Percentiles rank a stretch among this genome's conserved stretches.
Evolutionary conservation across 2,888 invertebrate genomes (phyloP).

Genomic region (Leptopilina myrica): DNA sequence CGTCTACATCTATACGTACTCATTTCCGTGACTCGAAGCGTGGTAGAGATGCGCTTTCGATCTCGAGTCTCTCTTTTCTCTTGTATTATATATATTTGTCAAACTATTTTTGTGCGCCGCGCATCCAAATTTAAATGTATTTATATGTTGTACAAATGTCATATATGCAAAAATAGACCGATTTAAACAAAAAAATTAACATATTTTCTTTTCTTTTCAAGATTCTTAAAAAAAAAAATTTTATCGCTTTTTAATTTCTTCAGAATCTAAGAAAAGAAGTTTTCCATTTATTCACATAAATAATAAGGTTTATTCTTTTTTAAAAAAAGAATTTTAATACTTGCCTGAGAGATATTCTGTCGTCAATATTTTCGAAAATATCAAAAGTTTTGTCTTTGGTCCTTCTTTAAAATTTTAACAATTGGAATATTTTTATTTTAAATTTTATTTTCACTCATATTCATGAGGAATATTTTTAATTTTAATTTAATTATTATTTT

Average conservation of each 20-base stretch:
- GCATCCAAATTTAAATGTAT: constrained; percentile 52
- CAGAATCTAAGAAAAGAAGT: neutral
- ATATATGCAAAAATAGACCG: constrained; percentile 27
- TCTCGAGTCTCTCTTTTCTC: constrained; percentile 29
- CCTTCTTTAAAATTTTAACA: too few relatives aligned
- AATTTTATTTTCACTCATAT: too few relatives aligned
- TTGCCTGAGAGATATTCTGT: too few relatives aligned
- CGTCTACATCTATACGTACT: constrained; percentile 6
- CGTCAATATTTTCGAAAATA: too few relatives aligned
- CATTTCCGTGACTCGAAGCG: neutral
- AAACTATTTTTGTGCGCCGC: constrained; percentile 64
- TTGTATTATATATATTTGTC: constrained; percentile 47
- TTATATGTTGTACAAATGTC: constrained; percentile 54
- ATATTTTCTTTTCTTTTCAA: too few relatives aligned
- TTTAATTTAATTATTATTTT: neutral
- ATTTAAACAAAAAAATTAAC: constrained; percentile 16
- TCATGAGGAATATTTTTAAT: too few relatives aligned
- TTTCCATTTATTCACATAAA: neutral
- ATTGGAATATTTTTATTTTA: too few relatives aligned
- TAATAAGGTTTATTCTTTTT: too few relatives aligned
- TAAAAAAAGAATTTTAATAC: too few relatives aligned
- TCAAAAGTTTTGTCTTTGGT: too few relatives aligned
- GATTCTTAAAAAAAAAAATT: neutral
- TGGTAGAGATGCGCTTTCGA: constrained; percentile 36
- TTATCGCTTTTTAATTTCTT: too few relatives aligned